phyloP scores from a whole-genome alignment of 2,113 vertebrate genomes.

The Xiphophorus couchianus region DNA sequence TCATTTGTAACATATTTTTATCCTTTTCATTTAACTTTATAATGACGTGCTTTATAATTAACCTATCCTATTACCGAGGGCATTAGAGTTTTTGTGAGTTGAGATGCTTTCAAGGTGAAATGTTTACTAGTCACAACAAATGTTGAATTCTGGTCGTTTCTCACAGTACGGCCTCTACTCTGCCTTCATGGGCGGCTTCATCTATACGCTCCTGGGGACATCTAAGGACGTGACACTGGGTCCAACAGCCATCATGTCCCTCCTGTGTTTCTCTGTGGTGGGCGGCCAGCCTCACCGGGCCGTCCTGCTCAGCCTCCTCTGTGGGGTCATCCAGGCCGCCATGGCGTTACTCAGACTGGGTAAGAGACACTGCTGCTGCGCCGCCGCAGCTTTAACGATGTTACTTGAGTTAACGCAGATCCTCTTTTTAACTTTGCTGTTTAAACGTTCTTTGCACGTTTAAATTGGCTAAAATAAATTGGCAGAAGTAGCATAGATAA shows the following conservation, averaged over 20 bases:
- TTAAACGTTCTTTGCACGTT: not conserved
- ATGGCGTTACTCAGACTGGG: constrained; percentile 90
- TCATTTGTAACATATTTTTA: not conserved
- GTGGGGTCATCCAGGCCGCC: constrained; percentile 86
- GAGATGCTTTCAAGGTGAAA: not conserved
- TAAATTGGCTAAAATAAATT: not conserved
- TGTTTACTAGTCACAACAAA: not conserved
- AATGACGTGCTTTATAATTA: too few species aligned
- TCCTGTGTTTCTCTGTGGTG: constrained; percentile 88
- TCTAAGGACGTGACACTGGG: constrained; percentile 96
- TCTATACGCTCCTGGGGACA: constrained; percentile 92
- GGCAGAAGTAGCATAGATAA: not conserved
- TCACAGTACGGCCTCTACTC: constrained; percentile 94
- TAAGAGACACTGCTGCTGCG: constrained; percentile 64
- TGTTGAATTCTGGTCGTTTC: not conserved
- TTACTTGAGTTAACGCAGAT: not conserved
- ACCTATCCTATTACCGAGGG: not conserved
- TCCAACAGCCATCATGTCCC: constrained; percentile 97
- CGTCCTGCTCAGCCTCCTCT: constrained; percentile 88
- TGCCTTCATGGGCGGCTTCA: constrained; percentile 92
- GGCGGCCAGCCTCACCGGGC: constrained; percentile 83
- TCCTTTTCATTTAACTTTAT: not conserved
- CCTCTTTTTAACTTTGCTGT: not conserved
- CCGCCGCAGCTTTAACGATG: too few species aligned
- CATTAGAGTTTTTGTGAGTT: not conserved